These are phyloP conservation scores for Lydus trimaculatus DNA, from an alignment of 2,888 invertebrate species.

Conservation along the genomic window DNA sequence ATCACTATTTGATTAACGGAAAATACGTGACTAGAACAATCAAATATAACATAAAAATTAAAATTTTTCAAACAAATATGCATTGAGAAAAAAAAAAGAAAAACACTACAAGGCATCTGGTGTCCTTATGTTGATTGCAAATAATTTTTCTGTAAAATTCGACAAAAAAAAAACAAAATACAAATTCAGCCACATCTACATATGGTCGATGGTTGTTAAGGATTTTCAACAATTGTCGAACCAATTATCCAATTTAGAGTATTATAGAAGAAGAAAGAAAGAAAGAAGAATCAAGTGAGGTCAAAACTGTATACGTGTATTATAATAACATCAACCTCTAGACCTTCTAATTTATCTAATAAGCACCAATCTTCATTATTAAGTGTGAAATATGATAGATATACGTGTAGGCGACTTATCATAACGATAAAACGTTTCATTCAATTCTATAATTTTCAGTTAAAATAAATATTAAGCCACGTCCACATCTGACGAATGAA, in stretches of 20 bases:
- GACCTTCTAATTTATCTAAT: slow-evolving; percentile 42
- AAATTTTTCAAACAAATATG: slow-evolving; percentile 15
- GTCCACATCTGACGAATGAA: too few species aligned
- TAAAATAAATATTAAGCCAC: too few species aligned
- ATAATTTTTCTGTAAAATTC: neutral
- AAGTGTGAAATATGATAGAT: slow-evolving; percentile 41
- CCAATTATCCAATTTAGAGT: slow-evolving; percentile 51
- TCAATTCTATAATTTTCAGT: too few species aligned
- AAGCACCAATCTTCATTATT: slow-evolving; percentile 37
- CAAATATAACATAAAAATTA: too few species aligned
- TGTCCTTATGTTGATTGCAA: neutral
- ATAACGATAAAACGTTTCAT: neutral
- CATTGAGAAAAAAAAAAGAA: neutral
- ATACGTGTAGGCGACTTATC: slow-evolving; percentile 30
- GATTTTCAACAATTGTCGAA: slow-evolving; percentile 37
- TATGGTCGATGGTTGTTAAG: neutral
- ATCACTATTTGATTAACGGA: slow-evolving; percentile 35
- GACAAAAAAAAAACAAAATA: slow-evolving; percentile 14
- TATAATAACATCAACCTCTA: slow-evolving; percentile 32
- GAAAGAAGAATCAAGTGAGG: slow-evolving; percentile 31
- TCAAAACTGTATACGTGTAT: slow-evolving; percentile 36
- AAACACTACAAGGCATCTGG: too few species aligned
- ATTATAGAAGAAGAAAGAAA: slow-evolving; percentile 36
- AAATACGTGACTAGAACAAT: slow-evolving; percentile 37
- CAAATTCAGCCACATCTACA: slow-evolving; percentile 24